Percentiles rank a stretch among this genome's conserved stretches.
These are phyloP conservation scores for Oscarella lobularis DNA, from an alignment of 37 sponge, comb jelly and placozoan genomes.

Conservation along the genomic window DNA sequence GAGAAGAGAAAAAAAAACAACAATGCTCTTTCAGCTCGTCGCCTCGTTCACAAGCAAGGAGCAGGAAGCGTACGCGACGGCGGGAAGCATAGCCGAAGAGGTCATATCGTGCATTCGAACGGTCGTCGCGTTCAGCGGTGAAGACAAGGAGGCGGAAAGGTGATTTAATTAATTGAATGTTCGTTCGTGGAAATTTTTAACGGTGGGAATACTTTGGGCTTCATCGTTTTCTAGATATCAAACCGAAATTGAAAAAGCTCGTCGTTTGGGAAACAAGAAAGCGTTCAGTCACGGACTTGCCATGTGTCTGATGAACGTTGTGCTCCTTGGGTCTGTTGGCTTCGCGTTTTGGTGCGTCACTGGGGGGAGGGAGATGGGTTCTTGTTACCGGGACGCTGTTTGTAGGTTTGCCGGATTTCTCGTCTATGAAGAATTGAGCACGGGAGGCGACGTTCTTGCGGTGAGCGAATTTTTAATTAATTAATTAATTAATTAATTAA, in stretches of 20 bases:
- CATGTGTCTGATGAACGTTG: not conserved
- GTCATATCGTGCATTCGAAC: conserved; percentile 77
- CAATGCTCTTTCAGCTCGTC: conserved; percentile 31
- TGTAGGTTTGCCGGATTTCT: conserved; percentile 46
- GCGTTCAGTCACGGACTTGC: not conserved
- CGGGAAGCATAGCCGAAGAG: conserved; percentile 82
- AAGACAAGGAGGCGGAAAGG: conserved; percentile 13
- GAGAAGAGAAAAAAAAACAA: no score
- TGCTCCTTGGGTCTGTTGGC: not conserved
- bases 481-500: no score
- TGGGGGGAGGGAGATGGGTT: not conserved
- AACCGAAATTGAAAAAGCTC: not conserved
- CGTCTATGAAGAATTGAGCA: conserved; percentile 2
- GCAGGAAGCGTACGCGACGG: conserved; percentile 79
- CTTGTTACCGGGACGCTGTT: no score
- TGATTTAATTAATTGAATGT: no score
- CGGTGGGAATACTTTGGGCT: no score
- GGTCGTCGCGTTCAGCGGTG: conserved; percentile 84
- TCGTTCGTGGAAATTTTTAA: no score
- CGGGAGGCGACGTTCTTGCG: conserved; percentile 29
- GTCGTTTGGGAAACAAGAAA: not conserved
- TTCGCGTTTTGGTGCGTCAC: not conserved
- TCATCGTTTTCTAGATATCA: no score
- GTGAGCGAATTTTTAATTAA: no score
- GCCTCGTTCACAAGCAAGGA: conserved; percentile 47